Evolutionary conservation across 2,797 vertebrate genomes (phyloP), one percentile per base, ranked within the genome.

Genomic region (Pygocentrus nattereri): DNA sequence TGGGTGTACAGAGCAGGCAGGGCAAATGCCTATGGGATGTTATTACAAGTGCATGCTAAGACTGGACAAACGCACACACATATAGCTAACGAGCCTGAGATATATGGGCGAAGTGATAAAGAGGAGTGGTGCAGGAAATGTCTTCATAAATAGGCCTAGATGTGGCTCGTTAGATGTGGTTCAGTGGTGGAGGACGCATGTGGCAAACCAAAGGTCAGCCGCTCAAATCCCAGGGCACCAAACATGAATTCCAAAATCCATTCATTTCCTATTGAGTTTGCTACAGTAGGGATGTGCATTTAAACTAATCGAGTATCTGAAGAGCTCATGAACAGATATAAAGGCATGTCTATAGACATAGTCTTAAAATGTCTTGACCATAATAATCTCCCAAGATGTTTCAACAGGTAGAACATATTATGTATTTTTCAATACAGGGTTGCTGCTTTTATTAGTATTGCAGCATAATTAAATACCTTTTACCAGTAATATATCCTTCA

Each of bases 21-120:
- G 64, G 76, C 62, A 58, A 79, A 76, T 76, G 64, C 80, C 71
- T 82, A 49, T 67, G 82, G 59, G 78, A 82, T 76, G 80, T 86
- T 83, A 82, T 88, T 88, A 56, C 83, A 86, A 85, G 83, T 81
- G 81, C 61, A 80, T 47, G 38, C 68, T 68, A 69, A 84, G 76
- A 76, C 67, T 31, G 49, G 61, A 78, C 31, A 75, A 6, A 15
- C 31, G 64, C 54, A 64, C 65, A 68, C 59, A 71, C 34, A 83
- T 52, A 74, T 44, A 75, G 50, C 27, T 41, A 75, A 62, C 52
- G 38, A 79, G 34, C 15, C 18, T 31, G 41, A 44, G 67, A 27
- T 19, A 72, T 41, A 65, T 5, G 52, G 34, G 74, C 47, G 49
- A 23, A 7, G 13, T 69, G 30, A 64, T 74, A 41, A 74, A 65